These are phyloP conservation scores for Enoplosus armatus DNA, from an alignment of 2,797 vertebrate species.

Conservation along the genomic window DNA sequence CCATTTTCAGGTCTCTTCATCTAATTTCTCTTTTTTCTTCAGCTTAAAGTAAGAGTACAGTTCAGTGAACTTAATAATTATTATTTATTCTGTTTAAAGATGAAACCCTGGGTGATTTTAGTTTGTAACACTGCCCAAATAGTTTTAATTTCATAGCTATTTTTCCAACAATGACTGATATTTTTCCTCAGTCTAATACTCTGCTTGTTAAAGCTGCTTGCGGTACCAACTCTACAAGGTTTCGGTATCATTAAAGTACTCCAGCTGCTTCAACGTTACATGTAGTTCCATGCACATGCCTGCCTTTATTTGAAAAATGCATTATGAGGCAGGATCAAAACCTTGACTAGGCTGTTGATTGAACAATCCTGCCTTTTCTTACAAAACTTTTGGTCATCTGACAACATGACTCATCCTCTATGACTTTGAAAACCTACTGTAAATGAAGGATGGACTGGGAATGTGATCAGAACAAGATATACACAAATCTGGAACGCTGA, in stretches of 20 bases:
- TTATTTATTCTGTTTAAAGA: constrained; percentile 28
- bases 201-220: constrained; percentile 26
- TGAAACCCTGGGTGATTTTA: neutral
- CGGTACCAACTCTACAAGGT: constrained; percentile 9
- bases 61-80: constrained; percentile 43
- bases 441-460: neutral
- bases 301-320: constrained; percentile 15
- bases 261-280: neutral
- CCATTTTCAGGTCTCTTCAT: constrained; percentile 28
- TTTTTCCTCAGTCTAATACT: constrained; percentile 29
- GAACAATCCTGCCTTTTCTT: constrained; percentile 14
- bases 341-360: neutral
- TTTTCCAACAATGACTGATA: constrained; percentile 48
- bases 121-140: constrained; percentile 24
- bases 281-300: constrained; percentile 28
- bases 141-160: constrained; percentile 49
- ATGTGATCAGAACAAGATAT: neutral
- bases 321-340: neutral
- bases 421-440: neutral
- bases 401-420: neutral
- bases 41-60: constrained; percentile 5
- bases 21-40: neutral
- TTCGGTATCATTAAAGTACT: constrained; percentile 8
- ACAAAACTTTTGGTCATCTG: neutral
- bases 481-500: neutral